Conservation (phyloP, 2,888 invertebrate species). For the Drosophila nr. perissopoda region DNA sequence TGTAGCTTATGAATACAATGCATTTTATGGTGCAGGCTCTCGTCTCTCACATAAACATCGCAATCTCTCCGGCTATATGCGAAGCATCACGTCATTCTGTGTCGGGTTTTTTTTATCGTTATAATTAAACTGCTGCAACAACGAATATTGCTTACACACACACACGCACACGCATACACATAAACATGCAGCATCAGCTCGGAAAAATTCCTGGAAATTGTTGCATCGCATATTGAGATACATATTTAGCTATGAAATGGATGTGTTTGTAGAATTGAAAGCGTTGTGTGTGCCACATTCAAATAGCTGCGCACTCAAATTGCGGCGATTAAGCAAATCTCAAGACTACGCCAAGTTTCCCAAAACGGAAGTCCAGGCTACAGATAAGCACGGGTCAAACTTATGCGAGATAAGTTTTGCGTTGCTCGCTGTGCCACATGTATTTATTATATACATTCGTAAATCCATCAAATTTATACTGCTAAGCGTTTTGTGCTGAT, state of each 20-base stretch:
- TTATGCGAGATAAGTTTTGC: constrained; percentile 50
- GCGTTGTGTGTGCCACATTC: constrained; percentile 43
- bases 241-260: constrained; percentile 5
- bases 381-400: constrained; percentile 65
- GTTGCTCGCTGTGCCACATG: constrained; percentile 50
- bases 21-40: constrained; percentile 11
- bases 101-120: constrained; percentile 44
- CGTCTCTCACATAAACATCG: constrained; percentile 22
- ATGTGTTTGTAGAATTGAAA: constrained; percentile 22
- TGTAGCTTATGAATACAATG: constrained; percentile 39
- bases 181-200: constrained; percentile 53
- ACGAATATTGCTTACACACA: constrained; percentile 18
- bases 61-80: constrained; percentile 46
- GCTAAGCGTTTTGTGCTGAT: constrained; percentile 43
- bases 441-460: constrained; percentile 6
- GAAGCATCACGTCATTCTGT: constrained; percentile 71
- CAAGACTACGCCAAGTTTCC: constrained; percentile 18
- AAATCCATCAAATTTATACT: constrained; percentile 3
- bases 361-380: constrained; percentile 66
- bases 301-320: constrained; percentile 31
- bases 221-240: constrained; percentile 13
- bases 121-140: constrained; percentile 69
- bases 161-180: constrained; percentile 1
- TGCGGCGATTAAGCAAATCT: constrained; percentile 68
- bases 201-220: constrained; percentile 63